Evolutionary conservation across 1,140 invertebrate species (phyloP), one percentile per base, ranked within the genome.

Genomic region (Geopemphigus sp.): DNA sequence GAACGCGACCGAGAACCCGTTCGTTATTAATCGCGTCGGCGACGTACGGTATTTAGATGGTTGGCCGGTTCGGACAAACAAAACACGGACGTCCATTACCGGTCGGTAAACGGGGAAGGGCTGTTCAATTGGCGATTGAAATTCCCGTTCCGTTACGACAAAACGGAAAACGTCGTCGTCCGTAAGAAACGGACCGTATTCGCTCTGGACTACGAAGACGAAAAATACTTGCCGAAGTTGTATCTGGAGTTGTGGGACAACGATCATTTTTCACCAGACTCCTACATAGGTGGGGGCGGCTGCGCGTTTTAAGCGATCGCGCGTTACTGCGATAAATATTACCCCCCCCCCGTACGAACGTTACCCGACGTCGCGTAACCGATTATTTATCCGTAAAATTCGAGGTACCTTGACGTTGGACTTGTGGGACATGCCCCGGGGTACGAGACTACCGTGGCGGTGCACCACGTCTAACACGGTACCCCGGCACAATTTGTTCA

Each of bases 111-210:
- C 1, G 94, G 94, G 1, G 93, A 94, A 83, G 93, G 92, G 0
- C 92, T 92, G 83, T 96, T 96, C 86, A 96, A 96, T 85, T 96
- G 95, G 95, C 86, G 94, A 83, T 96, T 96, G 87, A 87, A 96
- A 56, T 97, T 94, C 84, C 89, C 88, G 14, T 91, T 96, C 83
- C 90, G 90, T 68, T 96, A 95, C 85, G 87, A 93, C 56, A 88
- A 89, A 57, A 89, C 90, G 2, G 94, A 96, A 84, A 90, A 92
- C 83, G 91, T 91, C 85, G 92, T 96, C 83, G 83, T 87, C 0
- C 83, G 82, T 5, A 86, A 84, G 50, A 87, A 86, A 82, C 63
- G 82, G 24, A 66, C 57, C 29, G 54, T 59, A 19, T 78, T 80
- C 24, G 17, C 70, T 57, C 32, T 24, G 0, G 54, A 74, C n/a